These are phyloP conservation scores for Incurvaria masculella DNA, from an alignment of 2,888 invertebrate species.

Conservation along the genomic window DNA sequence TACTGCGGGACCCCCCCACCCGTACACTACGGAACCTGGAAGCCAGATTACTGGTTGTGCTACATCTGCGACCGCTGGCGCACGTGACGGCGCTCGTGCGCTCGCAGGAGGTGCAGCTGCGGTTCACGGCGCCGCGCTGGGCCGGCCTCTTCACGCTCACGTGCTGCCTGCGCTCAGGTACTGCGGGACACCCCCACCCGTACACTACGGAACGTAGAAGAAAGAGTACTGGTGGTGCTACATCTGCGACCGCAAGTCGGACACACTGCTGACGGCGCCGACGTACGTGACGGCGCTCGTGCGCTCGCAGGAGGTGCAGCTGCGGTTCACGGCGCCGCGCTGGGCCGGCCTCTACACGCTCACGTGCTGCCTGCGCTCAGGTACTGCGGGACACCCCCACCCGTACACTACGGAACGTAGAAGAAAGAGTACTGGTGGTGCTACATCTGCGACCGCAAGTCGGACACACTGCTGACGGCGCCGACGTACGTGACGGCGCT, in stretches of 20 bases:
- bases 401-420: background rate
- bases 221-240: conserved; percentile 99
- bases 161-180: conserved; percentile 89
- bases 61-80: no score
- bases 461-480: conserved; percentile 84
- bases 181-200: background rate
- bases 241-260: conserved; percentile 92
- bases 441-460: no score
- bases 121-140: conserved; percentile 86
- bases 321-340: conserved; percentile 94
- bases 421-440: no score
- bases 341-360: conserved; percentile 92
- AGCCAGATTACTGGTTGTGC: no score
- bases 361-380: conserved; percentile 86
- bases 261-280: conserved; percentile 87
- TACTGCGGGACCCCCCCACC: conserved; percentile 2
- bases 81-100: conserved; percentile 81
- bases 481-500: conserved; percentile 94
- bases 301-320: conserved; percentile 84
- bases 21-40: background rate
- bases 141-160: conserved; percentile 80
- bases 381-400: conserved; percentile 26
- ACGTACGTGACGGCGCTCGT: conserved; percentile 92
- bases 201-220: conserved; percentile 37
- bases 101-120: conserved; percentile 79